Conservation (phyloP, 2,797 vertebrate species). For the Typhlichthys eigenmanni region DNA sequence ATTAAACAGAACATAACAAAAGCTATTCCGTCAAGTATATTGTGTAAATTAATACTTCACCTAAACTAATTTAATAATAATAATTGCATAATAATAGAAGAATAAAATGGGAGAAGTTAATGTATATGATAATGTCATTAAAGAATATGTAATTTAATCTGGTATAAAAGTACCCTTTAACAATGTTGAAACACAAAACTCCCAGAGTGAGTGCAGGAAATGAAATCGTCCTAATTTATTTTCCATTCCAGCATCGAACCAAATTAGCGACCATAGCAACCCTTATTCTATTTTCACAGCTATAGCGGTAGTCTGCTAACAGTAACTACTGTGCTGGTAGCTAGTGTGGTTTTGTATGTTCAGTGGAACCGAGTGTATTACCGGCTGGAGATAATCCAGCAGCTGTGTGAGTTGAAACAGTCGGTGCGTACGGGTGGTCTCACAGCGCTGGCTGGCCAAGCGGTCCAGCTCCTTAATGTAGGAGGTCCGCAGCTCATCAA, state of each 20-base stretch:
- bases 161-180: too few species aligned
- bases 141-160: too few species aligned
- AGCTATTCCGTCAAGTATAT: too few species aligned
- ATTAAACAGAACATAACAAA: too few species aligned
- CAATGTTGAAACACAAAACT: too few species aligned
- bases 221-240: neutral
- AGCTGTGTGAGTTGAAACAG: constrained; percentile 96
- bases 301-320: neutral
- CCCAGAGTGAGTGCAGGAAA: neutral
- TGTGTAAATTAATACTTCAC: too few species aligned
- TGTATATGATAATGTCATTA: too few species aligned
- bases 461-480: constrained; percentile 96
- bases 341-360: constrained; percentile 15
- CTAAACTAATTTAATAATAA: too few species aligned
- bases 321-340: neutral
- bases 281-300: too few species aligned
- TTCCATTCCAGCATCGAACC: constrained; percentile 1
- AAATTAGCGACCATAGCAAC: neutral
- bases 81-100: too few species aligned
- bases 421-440: constrained; percentile 85
- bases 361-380: constrained; percentile 64
- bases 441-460: constrained; percentile 86
- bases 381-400: constrained; percentile 92
- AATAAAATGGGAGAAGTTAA: too few species aligned
- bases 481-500: constrained; percentile 93